These are phyloP conservation scores for Drosophila nigrodunni DNA, from an alignment of 1,140 invertebrate species.

Conservation along the genomic window DNA sequence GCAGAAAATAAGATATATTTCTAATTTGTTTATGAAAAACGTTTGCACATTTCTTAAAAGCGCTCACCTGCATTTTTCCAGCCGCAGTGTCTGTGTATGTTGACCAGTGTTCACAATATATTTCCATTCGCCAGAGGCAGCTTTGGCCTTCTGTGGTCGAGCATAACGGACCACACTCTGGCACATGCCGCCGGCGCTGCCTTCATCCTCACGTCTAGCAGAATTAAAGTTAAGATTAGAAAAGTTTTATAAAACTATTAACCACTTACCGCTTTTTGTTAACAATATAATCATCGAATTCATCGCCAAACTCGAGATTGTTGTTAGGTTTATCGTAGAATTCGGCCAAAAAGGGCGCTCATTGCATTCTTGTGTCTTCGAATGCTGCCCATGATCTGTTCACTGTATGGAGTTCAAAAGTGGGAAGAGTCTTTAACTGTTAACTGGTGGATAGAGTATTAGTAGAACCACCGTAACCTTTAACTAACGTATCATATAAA, in stretches of 20 bases:
- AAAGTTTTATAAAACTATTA: background rate
- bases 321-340: slow-evolving; percentile 86
- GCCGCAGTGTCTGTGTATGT: slow-evolving; percentile 92
- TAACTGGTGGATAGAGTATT: slow-evolving; percentile 8
- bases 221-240: background rate
- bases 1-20: too few relatives aligned
- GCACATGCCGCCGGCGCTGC: slow-evolving; percentile 88
- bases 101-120: slow-evolving; percentile 94
- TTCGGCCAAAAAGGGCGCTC: slow-evolving; percentile 89
- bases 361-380: slow-evolving; percentile 89
- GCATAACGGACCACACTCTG: slow-evolving; percentile 94
- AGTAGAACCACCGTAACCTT: slow-evolving; percentile 54
- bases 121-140: slow-evolving; percentile 93
- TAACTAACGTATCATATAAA: slow-evolving; percentile 5
- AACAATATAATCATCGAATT: slow-evolving; percentile 72
- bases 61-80: slow-evolving; percentile 93
- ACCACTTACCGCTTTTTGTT: slow-evolving; percentile 74
- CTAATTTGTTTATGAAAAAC: too few relatives aligned
- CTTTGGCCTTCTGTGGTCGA: slow-evolving; percentile 91
- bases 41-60: too few relatives aligned
- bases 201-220: slow-evolving; percentile 86
- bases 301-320: slow-evolving; percentile 75
- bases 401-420: slow-evolving; percentile 85
- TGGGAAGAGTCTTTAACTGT: slow-evolving; percentile 5
- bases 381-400: slow-evolving; percentile 91